Percentiles rank a stretch among this genome's conserved stretches.
Evolutionary conservation across 2,888 invertebrate species (phyloP).

Genomic region (Myopa tessellatipennis): DNA sequence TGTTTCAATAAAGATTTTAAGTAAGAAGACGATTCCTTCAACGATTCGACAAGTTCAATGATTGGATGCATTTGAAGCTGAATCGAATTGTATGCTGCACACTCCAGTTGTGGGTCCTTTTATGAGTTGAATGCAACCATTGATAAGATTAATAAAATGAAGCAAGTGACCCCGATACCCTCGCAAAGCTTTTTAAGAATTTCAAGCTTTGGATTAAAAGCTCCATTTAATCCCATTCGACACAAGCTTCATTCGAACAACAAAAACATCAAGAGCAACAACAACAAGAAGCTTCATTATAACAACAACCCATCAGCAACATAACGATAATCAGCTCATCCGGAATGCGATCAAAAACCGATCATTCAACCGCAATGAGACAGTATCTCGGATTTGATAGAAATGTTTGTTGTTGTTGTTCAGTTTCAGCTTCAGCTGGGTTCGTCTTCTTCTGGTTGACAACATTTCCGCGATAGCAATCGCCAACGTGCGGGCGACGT

Average conservation of each 20-base stretch:
- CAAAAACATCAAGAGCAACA: neutral
- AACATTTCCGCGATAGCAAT: neutral
- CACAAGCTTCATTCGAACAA: neutral
- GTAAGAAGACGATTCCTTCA: no score
- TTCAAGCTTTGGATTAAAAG: neutral
- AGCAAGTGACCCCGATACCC: no score
- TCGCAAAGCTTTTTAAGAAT: no score
- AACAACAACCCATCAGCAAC: neutral
- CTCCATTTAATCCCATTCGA: neutral
- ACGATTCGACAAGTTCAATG: no score
- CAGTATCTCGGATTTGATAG: neutral
- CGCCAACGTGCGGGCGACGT: conserved; percentile 9
- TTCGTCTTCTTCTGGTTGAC: no score
- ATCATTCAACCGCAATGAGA: conserved; percentile 3
- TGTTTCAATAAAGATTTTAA: no score
- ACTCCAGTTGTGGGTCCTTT: no score
- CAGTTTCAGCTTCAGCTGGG: neutral
- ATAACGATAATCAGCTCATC: neutral
- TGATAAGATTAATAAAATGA: no score
- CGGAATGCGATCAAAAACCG: neutral
- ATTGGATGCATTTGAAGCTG: no score
- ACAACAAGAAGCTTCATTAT: conserved; percentile 4
- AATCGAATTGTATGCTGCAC: no score
- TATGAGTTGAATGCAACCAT: no score
- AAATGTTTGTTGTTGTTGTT: neutral